Evolutionary conservation across 2,888 invertebrate genomes (phyloP).

Genomic region (Eupithecia dodoneata): DNA sequence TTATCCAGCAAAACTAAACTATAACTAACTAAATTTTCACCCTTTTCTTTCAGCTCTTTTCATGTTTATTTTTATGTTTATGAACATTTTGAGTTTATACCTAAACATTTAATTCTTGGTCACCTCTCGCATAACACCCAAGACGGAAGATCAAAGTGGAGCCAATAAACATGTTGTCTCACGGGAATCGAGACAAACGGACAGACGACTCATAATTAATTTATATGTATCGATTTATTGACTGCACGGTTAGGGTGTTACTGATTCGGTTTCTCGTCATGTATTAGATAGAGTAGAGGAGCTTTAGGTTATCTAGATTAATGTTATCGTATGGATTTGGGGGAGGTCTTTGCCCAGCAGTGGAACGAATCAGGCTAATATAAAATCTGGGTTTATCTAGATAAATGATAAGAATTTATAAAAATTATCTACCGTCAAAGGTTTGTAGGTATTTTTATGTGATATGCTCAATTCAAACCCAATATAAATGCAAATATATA

Average conservation of each 20-base stretch:
- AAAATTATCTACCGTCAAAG: too few relatives aligned
- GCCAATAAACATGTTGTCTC: slow-evolving; percentile 63
- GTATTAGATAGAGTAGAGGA: slow-evolving; percentile 1
- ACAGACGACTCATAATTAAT: slow-evolving; percentile 57
- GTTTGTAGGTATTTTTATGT: too few relatives aligned
- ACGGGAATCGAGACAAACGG: slow-evolving; percentile 55
- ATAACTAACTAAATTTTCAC: too few relatives aligned
- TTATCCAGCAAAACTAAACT: too few relatives aligned
- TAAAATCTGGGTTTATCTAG: too few relatives aligned
- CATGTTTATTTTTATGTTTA: too few relatives aligned
- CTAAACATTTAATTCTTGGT: slow-evolving; percentile 15
- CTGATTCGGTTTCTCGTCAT: slow-evolving; percentile 30
- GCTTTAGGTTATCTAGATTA: neutral
- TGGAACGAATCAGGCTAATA: too few relatives aligned
- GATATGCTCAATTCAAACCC: too few relatives aligned
- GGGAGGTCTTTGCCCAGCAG: too few relatives aligned
- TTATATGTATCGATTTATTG: slow-evolving; percentile 54
- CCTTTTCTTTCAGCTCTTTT: neutral
- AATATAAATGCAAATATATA: too few relatives aligned
- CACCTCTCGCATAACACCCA: slow-evolving; percentile 42
- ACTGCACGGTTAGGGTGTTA: slow-evolving; percentile 44
- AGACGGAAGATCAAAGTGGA: slow-evolving; percentile 63
- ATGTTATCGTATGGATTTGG: too few relatives aligned
- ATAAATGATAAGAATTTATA: too few relatives aligned
- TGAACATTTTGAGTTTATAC: neutral